These are phyloP conservation scores for Nomada fabriciana DNA, from an alignment of 2,888 invertebrate species.

Conservation along the genomic window DNA sequence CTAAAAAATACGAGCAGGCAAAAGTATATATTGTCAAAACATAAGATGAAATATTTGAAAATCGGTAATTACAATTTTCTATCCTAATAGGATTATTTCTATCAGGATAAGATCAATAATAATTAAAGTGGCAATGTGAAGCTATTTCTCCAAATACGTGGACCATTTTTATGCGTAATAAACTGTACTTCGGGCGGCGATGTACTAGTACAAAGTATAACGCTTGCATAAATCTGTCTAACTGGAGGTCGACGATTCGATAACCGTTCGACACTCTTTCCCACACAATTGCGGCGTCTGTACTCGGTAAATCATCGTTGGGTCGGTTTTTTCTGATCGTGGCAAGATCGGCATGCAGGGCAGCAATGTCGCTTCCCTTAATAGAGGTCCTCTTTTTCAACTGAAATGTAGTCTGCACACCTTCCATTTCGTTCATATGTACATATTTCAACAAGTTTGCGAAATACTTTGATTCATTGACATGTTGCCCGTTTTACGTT, in stretches of 20 bases:
- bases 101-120: not conserved
- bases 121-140: not conserved
- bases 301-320: not conserved
- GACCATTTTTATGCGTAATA: constrained; percentile 19
- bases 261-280: constrained; percentile 69
- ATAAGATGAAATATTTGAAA: no score
- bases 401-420: not conserved
- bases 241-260: constrained; percentile 68
- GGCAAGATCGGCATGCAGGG: not conserved
- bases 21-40: no score
- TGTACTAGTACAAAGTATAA: constrained; percentile 69
- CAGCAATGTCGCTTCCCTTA: constrained; percentile 1
- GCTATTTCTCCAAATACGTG: not conserved
- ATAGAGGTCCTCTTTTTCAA: not conserved
- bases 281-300: constrained; percentile 61
- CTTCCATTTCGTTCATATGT: not conserved
- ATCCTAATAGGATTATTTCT: no score
- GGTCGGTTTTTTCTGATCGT: not conserved
- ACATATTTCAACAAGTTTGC: not conserved
- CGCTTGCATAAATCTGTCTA: constrained; percentile 56
- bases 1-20: no score
- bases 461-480: not conserved
- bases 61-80: no score
- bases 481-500: not conserved
- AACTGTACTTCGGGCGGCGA: constrained; percentile 40